phyloP scores from a whole-genome alignment of 2,888 invertebrate species.

The Diaprepes abbreviatus region DNA sequence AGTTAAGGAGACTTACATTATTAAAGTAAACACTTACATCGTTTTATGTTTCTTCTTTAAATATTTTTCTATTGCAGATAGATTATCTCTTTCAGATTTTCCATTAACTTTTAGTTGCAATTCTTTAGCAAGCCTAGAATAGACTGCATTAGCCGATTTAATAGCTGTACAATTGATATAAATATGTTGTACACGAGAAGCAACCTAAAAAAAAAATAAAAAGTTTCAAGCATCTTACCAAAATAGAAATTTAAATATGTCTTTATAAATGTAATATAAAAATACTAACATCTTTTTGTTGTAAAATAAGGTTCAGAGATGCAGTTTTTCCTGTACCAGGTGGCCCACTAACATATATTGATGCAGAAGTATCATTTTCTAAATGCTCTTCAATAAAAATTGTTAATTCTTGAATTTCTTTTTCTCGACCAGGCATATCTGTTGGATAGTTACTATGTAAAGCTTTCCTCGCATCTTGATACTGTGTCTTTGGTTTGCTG shows the following conservation, averaged over 20 bases:
- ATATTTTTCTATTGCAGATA: slow-evolving; percentile 78
- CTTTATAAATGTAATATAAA: too few species aligned
- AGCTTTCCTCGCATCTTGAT: slow-evolving; percentile 64
- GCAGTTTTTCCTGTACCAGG: slow-evolving; percentile 99
- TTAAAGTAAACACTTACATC: slow-evolving; percentile 73
- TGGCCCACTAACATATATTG: slow-evolving; percentile 94
- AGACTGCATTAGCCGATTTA: slow-evolving; percentile 86
- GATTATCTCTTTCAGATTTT: slow-evolving; percentile 77
- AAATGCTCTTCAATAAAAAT: slow-evolving; percentile 79
- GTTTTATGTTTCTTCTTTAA: slow-evolving; percentile 78
- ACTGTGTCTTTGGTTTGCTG: slow-evolving; percentile 43
- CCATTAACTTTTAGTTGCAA: slow-evolving; percentile 73
- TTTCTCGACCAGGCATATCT: slow-evolving; percentile 81
- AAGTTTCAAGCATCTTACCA: too few species aligned
- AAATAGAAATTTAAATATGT: not conserved
- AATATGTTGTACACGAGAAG: slow-evolving; percentile 73
- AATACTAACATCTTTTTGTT: slow-evolving; percentile 73
- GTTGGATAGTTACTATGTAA: slow-evolving; percentile 63
- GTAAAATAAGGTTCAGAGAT: slow-evolving; percentile 81
- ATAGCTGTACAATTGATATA: slow-evolving; percentile 92
- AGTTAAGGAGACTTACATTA: too few species aligned
- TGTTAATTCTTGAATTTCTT: slow-evolving; percentile 78
- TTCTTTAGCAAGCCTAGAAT: slow-evolving; percentile 82
- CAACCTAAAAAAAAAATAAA: slow-evolving; percentile 63
- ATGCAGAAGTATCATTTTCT: slow-evolving; percentile 77